Conservation (phyloP, 2,797 vertebrate species). For the Chloroceryle inda region DNA sequence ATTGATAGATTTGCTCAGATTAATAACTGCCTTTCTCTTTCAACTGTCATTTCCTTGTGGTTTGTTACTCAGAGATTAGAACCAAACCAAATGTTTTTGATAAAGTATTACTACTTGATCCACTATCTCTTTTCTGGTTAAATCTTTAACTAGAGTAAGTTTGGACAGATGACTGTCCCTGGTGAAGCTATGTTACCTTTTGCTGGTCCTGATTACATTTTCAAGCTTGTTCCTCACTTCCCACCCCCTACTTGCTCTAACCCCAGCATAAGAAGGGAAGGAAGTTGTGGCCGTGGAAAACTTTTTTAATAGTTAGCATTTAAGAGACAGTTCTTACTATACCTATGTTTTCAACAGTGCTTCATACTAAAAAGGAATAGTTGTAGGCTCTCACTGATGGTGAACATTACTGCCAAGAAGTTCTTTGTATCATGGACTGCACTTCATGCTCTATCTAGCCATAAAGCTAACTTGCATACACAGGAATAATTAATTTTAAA, state of each 20-base stretch:
- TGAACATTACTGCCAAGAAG: background rate
- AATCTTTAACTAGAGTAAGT: background rate
- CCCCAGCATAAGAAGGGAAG: background rate
- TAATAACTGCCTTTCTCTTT: background rate
- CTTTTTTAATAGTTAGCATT: background rate
- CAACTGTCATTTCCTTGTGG: background rate
- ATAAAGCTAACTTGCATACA: background rate
- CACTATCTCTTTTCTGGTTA: background rate
- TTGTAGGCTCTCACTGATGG: background rate
- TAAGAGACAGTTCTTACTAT: background rate
- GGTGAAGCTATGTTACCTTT: background rate
- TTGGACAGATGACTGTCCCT: background rate
- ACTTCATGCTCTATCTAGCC: background rate
- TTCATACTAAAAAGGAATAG: background rate
- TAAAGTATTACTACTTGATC: background rate
- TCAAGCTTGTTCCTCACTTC: background rate
- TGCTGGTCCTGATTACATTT: background rate
- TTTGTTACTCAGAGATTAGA: background rate
- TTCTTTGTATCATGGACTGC: background rate
- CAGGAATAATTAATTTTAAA: background rate
- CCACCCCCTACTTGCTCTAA: background rate
- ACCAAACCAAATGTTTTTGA: background rate
- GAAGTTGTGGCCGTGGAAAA: background rate
- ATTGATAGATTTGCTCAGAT: background rate
- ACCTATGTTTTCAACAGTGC: background rate